Conservation (phyloP, 1,140 invertebrate species). For the Drosophila grimshawi region DNA sequence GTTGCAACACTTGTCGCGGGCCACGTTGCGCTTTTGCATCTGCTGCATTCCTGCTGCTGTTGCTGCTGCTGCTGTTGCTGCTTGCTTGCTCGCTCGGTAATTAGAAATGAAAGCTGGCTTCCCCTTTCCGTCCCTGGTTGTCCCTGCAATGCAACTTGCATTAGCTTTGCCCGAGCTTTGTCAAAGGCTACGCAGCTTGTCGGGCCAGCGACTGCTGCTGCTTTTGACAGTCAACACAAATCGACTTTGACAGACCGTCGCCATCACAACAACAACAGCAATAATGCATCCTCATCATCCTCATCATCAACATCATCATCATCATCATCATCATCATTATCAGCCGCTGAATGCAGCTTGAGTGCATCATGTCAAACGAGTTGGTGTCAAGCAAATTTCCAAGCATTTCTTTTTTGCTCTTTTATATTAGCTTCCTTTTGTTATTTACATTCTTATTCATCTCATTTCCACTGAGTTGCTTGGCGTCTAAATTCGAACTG, state of each 20-base stretch:
- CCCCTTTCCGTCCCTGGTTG: neutral
- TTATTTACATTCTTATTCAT: too few species aligned
- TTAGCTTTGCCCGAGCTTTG: neutral
- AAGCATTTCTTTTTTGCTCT: too few species aligned
- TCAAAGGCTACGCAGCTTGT: conserved; percentile 57
- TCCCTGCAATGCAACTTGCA: too few species aligned
- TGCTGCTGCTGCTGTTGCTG: neutral
- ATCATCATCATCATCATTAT: conserved; percentile 25
- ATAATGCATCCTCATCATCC: conserved; percentile 17
- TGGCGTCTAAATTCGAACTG: too few species aligned
- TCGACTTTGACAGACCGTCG: conserved; percentile 63
- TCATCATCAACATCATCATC: conserved; percentile 20
- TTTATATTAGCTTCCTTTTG: too few species aligned
- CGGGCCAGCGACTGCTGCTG: conserved; percentile 42
- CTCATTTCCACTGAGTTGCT: too few species aligned
- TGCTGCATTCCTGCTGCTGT: neutral
- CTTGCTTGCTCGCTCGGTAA: conserved; percentile 12
- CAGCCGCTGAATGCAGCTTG: conserved; percentile 47
- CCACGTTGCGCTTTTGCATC: conserved; percentile 31
- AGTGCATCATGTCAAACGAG: conserved; percentile 17
- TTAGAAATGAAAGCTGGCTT: conserved; percentile 44
- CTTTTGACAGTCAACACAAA: conserved; percentile 61
- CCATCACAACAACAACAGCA: conserved; percentile 28
- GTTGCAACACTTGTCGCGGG: conserved; percentile 45
- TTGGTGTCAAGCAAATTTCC: conserved; percentile 16